Base-by-base conservation (phyloP, 2,888 invertebrate species). In the Bhutanitis thaidina region DNA sequence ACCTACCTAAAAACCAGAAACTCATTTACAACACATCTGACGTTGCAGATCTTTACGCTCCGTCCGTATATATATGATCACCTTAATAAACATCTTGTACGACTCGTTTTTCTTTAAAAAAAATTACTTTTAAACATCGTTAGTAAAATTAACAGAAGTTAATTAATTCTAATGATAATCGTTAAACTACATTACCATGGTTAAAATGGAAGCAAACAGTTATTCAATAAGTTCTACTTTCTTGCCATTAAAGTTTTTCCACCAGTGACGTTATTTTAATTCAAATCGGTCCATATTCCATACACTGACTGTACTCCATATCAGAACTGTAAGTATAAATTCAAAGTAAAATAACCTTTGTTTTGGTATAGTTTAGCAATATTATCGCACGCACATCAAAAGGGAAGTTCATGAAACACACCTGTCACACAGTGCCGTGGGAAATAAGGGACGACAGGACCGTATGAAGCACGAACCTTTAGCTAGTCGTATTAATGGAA, bases 401-500 rank as follows among this genome's bases (percentile, higher is more conserved):
- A 39, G 30, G 43, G 54, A 48, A 40, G 54, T 46, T 49, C 49
- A 49, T 48, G 43, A 41, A 47, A 43, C 61, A 61, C 65, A 67
- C 65, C 65, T 67, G 65, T 64, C 64, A 52, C 64, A 52, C 54
- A 34, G 55, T 46, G 63, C 56, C 63, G 65, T 67, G 64, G 59
- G 65, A 64, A 65, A 56, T 40, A 56, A 51, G 61, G 64, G 60
- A 55, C 55, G 41, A 40, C 36, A 55, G 52, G 46, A 43, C 43
- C 35, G 44, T 13, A 36, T 40, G 59, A 60, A 59, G 62, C 58
- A 59, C 54, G 55, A 58, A 59, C 49, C 58, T 61, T 58, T 57
- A n/a, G 49, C 49, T 56, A 20, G 13, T 52, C 52, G 48, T 57
- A 55, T 52, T 32, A 10, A 52, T 53, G 49, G 49, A 50, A 57